Percentiles rank a stretch among this genome's conserved stretches.
phyloP scores from a whole-genome alignment of 2,797 vertebrate species.

The Urocyon cinereoargenteus region DNA sequence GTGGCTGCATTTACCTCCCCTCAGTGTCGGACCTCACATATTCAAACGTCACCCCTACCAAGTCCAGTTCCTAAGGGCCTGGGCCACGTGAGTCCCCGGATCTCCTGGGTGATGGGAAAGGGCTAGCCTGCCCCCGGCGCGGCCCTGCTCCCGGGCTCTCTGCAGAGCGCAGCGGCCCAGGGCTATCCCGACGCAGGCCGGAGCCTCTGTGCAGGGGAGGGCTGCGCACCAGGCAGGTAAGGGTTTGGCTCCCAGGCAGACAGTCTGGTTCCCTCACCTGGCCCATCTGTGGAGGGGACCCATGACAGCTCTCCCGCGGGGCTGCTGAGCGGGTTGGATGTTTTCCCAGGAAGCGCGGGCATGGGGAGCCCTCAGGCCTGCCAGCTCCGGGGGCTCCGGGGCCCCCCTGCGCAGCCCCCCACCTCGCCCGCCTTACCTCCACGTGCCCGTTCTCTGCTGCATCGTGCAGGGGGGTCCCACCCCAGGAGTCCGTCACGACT shows the following conservation, averaged over 20 bases:
- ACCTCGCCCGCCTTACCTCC: conserved; percentile 84
- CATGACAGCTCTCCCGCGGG: fast-evolving
- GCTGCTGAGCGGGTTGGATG: fast-evolving
- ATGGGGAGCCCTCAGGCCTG: neutral
- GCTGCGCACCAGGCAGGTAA: fast-evolving
- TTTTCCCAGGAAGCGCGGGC: fast-evolving
- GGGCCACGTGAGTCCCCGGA: neutral
- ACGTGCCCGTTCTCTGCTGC: conserved; percentile 93
- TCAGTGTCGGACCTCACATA: neutral
- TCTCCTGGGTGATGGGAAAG: neutral
- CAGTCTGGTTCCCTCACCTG: neutral
- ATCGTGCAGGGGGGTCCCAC: conserved; percentile 93
- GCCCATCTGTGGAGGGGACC: neutral
- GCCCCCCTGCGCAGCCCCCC: fast-evolving
- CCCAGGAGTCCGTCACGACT: conserved; percentile 91
- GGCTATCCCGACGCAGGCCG: fast-evolving
- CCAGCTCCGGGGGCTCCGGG: neutral
- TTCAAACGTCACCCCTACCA: fast-evolving
- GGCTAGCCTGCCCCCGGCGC: fast-evolving
- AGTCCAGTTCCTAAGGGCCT: neutral
- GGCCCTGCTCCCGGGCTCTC: neutral
- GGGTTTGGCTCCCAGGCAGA: neutral
- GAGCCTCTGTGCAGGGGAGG: too few species aligned
- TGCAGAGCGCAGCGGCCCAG: too few species aligned
- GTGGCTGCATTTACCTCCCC: neutral